phyloP scores from a whole-genome alignment of 2,888 invertebrate species.

The Belgica antarctica region DNA sequence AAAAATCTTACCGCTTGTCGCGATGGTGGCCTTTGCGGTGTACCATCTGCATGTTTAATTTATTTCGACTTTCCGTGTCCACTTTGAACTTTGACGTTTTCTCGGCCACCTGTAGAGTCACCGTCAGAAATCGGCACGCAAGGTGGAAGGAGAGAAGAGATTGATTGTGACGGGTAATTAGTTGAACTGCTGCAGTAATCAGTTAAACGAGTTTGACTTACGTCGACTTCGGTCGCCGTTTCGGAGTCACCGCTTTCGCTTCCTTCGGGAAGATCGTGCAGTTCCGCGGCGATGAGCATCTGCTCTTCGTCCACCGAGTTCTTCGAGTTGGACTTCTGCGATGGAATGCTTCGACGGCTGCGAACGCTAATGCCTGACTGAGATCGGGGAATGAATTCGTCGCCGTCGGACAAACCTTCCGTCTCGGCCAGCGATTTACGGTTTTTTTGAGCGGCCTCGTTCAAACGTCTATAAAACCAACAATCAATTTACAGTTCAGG shows the following conservation, averaged over 20 bases:
- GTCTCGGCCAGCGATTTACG: constrained; percentile 55
- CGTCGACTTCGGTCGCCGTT: constrained; percentile 70
- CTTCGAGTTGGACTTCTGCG: constrained; percentile 56
- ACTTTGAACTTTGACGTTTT: constrained; percentile 74
- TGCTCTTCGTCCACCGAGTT: constrained; percentile 59
- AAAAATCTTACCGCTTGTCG: too few species aligned
- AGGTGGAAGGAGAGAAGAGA: too few species aligned
- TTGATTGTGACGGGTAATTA: neutral
- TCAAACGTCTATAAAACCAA: constrained; percentile 51
- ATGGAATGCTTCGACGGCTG: constrained; percentile 58
- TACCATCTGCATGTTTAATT: constrained; percentile 53
- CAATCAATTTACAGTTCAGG: neutral
- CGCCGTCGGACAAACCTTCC: constrained; percentile 47
- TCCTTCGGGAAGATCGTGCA: constrained; percentile 60
- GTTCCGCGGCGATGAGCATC: constrained; percentile 54
- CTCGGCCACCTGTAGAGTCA: constrained; percentile 58
- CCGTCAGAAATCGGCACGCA: neutral
- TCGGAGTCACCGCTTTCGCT: constrained; percentile 64
- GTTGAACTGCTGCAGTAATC: neutral
- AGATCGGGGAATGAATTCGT: constrained; percentile 55
- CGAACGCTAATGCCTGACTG: constrained; percentile 59
- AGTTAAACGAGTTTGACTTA: constrained; percentile 54
- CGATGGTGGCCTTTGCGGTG: constrained; percentile 58
- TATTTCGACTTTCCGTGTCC: constrained; percentile 64
- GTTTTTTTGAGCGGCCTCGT: constrained; percentile 54